Percentiles rank a stretch among this genome's conserved stretches.
Conservation (phyloP, 2,888 invertebrate species). For the Papilio elwesi region DNA sequence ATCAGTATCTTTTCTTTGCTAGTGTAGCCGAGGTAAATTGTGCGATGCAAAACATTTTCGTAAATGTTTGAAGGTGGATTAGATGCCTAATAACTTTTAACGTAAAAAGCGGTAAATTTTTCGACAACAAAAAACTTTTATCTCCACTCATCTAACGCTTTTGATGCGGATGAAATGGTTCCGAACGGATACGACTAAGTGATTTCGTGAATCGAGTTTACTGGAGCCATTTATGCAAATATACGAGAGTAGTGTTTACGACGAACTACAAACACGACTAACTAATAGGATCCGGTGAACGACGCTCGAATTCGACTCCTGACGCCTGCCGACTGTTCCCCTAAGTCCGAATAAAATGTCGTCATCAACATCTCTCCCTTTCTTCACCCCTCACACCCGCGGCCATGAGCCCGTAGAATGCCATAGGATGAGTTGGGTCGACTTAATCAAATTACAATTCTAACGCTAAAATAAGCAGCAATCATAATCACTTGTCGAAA, state of each 20-base stretch:
- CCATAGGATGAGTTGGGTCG: constrained; percentile 57
- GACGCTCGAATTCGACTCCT: constrained; percentile 46
- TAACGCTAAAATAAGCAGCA: constrained; percentile 49
- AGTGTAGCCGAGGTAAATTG: constrained; percentile 34
- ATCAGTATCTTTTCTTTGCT: constrained; percentile 11
- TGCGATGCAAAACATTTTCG: constrained; percentile 40
- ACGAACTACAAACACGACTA: constrained; percentile 44
- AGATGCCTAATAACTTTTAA: constrained; percentile 50
- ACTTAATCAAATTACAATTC: constrained; percentile 61
- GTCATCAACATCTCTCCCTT: constrained; percentile 68
- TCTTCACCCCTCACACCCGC: constrained; percentile 50
- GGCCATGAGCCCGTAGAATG: constrained; percentile 68
- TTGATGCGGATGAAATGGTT: constrained; percentile 58
- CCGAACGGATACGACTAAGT: constrained; percentile 45
- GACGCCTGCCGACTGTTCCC: constrained; percentile 58
- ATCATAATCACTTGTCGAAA: constrained; percentile 39
- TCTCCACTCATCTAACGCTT: constrained; percentile 57
- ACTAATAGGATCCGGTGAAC: constrained; percentile 43
- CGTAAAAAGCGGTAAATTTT: constrained; percentile 53
- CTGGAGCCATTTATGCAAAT: constrained; percentile 35
- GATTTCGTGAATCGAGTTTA: constrained; percentile 37
- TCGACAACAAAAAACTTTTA: constrained; percentile 72
- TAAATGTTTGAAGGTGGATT: constrained; percentile 41
- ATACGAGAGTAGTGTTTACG: constrained; percentile 41
- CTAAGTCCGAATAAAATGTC: constrained; percentile 70